Base-by-base conservation (phyloP, 2,113 vertebrate species). In the Ardeotis arabs region DNA sequence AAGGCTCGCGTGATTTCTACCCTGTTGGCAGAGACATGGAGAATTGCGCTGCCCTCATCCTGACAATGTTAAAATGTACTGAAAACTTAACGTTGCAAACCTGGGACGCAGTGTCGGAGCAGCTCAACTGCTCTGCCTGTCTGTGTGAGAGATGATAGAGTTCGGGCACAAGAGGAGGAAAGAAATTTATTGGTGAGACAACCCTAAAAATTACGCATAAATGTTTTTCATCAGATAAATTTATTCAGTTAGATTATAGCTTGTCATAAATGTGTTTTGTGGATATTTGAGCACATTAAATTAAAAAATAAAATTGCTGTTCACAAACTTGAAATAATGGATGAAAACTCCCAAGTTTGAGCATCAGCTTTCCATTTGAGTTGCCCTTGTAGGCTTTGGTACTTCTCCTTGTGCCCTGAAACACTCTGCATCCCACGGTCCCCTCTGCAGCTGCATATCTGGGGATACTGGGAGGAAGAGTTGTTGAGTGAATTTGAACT, bases 131-230 rank as follows among this genome's bases (percentile, higher is more conserved):
- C 59, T 55, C 78, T 21, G 25, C 14, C 6, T 13, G 11, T 24
- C 24, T 5, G 25, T 14, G 27, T n/a, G 18, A 39, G 6, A 8
- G 44, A 4, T 16, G 2, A 20, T 27, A 0, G 2, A 74, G 21
- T 58, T 6, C 17, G 24, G 39, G 44, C 17, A 35, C 10, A 1
- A 28, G 19, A 27, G 14, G 35, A 50, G 64, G 14, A 39, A 24
- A 55, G 41, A 7, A 8, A 20, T 41, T 17, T n/a, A 7, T 45
- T 29, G n/a, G 23, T 18, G 39, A 59, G 44, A 19, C 53, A n/a
- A n/a, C 22, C 66, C 79, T 45, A 8, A 77, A 47, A 77, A 15
- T 58, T 12, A 12, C 4, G 2, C 10, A 3, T 49, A 1, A 44
- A 53, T 4, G 13, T 19, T n/a, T 80, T 66, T 20, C 45, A 9